These are phyloP conservation scores for Musca domestica DNA, from an alignment of 1,140 invertebrate genomes.

Conservation along the genomic window DNA sequence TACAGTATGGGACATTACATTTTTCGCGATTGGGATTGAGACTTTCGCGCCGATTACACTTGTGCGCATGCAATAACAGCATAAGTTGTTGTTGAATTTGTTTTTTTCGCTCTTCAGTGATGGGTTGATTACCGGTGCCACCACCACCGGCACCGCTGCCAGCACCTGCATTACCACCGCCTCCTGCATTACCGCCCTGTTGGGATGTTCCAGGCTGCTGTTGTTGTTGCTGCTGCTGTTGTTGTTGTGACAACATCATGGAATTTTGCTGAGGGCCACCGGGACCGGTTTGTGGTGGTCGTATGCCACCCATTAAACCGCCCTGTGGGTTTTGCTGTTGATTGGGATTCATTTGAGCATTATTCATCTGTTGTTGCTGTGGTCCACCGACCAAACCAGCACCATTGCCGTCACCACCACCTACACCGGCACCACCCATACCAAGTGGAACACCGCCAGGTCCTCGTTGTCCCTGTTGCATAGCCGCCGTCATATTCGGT, in stretches of 20 bases:
- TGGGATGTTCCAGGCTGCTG: slow-evolving; percentile 43
- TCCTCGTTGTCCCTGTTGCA: slow-evolving; percentile 54
- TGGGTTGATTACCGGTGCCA: slow-evolving; percentile 46
- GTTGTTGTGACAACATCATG: slow-evolving; percentile 61
- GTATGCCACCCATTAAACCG: slow-evolving; percentile 29
- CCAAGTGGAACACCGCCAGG: slow-evolving; percentile 45
- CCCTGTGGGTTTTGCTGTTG: slow-evolving; percentile 27
- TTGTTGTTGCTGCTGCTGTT: slow-evolving; percentile 43
- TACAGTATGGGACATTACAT: slow-evolving; percentile 93
- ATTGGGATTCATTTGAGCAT: slow-evolving; percentile 33
- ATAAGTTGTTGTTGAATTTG: slow-evolving; percentile 99
- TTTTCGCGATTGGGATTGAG: slow-evolving; percentile 65
- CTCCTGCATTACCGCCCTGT: slow-evolving; percentile 31
- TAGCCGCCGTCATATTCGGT: slow-evolving; percentile 53
- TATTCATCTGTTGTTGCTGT: slow-evolving; percentile 37
- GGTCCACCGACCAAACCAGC: slow-evolving; percentile 53
- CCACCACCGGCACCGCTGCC: slow-evolving; percentile 24
- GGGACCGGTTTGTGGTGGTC: slow-evolving; percentile 26
- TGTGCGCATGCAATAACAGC: slow-evolving; percentile 95
- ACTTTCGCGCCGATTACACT: slow-evolving; percentile 90
- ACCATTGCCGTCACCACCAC: slow-evolving; percentile 60
- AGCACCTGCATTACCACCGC: slow-evolving; percentile 26
- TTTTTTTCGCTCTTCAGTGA: slow-evolving; percentile 95
- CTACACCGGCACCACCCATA: slow-evolving; percentile 51
- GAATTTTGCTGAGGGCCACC: slow-evolving; percentile 38